Evolutionary conservation across 2,797 vertebrate genomes (phyloP), one percentile per base, ranked within the genome.

Genomic region (Neosilurus hyrtlii): DNA sequence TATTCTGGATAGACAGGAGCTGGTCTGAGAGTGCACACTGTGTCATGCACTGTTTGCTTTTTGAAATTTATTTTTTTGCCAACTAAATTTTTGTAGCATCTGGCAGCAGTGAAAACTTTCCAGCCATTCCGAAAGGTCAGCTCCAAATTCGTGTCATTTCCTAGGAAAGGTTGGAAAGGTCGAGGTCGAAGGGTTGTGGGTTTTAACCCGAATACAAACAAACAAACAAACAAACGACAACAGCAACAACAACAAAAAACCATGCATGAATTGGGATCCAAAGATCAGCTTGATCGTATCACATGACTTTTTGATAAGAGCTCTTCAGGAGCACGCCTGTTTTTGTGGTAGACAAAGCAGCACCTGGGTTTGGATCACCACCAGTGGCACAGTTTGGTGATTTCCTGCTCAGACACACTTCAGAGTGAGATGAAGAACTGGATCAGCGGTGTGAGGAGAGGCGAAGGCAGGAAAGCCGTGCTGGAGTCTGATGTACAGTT

Each of bases 271-370:
- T 35, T 1, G 1, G 54, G 72, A 35, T 74, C 54, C 6, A 11
- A 20, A 22, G 72, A 22, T 74, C 54, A 59, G 26, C 73, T 22
- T 43, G 73, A 35, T 43, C 73, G 9, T 43, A 35, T 76, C 56
- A 76, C 73, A 43, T 61, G 73, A 76, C 56, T 37, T 61, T 43
- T n/a, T 3, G 20, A 37, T 8, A 18, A 61, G 56, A 20, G 57
- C 15, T 59, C 15, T 20, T 5, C 30, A 59, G 20, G 73, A 56
- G 51, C n/a, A 56, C 22, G 8, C 11, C 5, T 71, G n/a, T 22
- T 66, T 66, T n/a, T 8, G 26, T 75, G 72, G 35, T 57, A 12
- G 72, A 61, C 73, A 43, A 59, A 75, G 73, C 73, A 43, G 73
- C 59, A 49, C 37, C 43, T 63, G 75, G 9, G 59, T 1, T 78